A percentile compares a stretch with the other conserved stretches of the same genome.
phyloP scores from a whole-genome alignment of 2,888 invertebrate genomes.

The Acrobasis consociella region DNA sequence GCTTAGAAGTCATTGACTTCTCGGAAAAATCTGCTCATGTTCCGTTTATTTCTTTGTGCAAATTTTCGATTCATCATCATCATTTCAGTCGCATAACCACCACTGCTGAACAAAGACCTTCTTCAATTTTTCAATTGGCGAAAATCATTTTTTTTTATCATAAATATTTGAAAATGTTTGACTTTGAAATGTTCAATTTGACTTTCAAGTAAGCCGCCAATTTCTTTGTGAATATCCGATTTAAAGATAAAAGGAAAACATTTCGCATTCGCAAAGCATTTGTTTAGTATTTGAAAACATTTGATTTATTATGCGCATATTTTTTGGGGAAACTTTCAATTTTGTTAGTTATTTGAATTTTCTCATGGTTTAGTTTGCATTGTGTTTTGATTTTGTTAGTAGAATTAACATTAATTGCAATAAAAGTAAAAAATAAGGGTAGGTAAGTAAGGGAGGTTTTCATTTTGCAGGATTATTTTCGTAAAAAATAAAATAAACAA shows the following conservation, averaged over 20 bases:
- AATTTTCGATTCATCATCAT: too few species aligned
- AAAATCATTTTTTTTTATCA: too few species aligned
- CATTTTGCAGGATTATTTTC: too few species aligned
- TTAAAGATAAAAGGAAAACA: neutral
- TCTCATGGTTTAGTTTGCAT: neutral
- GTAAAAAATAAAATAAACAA: too few species aligned
- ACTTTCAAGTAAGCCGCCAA: too few species aligned
- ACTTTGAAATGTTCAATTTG: too few species aligned
- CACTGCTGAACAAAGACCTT: too few species aligned
- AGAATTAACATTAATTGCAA: neutral
- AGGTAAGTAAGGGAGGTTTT: too few species aligned
- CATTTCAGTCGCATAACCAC: too few species aligned
- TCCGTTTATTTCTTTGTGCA: too few species aligned
- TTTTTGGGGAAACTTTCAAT: conserved; percentile 8
- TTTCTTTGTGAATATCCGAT: neutral
- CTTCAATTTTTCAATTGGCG: too few species aligned
- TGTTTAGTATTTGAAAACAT: neutral
- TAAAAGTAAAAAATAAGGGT: neutral
- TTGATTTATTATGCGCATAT: conserved; percentile 1
- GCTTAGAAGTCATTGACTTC: conserved; percentile 70
- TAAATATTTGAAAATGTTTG: too few species aligned
- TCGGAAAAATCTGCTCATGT: conserved; percentile 21
- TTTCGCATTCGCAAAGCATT: neutral
- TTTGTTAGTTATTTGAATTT: neutral
- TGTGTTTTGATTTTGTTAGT: neutral